Percentiles rank a stretch among this genome's conserved stretches.
Evolutionary conservation across 2,797 vertebrate species (phyloP).

Genomic region (Columba guinea): DNA sequence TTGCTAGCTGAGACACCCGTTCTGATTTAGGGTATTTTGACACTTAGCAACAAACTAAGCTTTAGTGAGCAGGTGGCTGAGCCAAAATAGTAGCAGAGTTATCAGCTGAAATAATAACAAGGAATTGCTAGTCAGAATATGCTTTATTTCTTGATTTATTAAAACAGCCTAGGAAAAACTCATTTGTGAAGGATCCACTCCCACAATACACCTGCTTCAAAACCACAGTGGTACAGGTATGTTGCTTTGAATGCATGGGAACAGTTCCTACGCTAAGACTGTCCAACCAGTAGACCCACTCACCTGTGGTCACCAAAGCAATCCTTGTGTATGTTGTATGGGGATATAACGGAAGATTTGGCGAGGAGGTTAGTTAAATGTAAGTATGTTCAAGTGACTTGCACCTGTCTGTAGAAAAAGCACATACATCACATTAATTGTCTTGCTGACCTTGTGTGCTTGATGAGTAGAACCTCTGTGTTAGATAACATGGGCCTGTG

Average conservation of each 20-base stretch:
- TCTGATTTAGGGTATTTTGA: slow-evolving; percentile 75
- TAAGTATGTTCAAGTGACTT: too few relatives aligned
- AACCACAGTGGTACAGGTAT: slow-evolving; percentile 2
- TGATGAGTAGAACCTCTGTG: too few relatives aligned
- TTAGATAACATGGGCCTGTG: too few relatives aligned
- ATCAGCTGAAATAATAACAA: slow-evolving; percentile 70
- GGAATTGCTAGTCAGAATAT: slow-evolving; percentile 67
- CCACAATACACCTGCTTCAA: slow-evolving; percentile 45
- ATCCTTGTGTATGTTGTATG: not conserved
- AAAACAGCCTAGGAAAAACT: slow-evolving; percentile 36
- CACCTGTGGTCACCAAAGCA: not conserved
- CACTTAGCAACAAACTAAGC: slow-evolving; percentile 70
- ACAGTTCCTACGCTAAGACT: not conserved
- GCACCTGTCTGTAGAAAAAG: too few relatives aligned
- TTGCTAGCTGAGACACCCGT: slow-evolving; percentile 64
- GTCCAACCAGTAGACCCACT: not conserved
- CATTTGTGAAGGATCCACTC: slow-evolving; percentile 12
- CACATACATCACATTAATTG: too few relatives aligned
- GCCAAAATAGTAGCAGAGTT: slow-evolving; percentile 72
- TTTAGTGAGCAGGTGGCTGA: slow-evolving; percentile 70
- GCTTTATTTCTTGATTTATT: slow-evolving; percentile 59
- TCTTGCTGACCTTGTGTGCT: too few relatives aligned
- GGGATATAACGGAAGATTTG: too few relatives aligned
- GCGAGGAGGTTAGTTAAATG: too few relatives aligned
- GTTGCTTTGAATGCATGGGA: not conserved